Evolutionary conservation across 2,888 invertebrate species (phyloP).

Genomic region (Linnaemya tessellans): DNA sequence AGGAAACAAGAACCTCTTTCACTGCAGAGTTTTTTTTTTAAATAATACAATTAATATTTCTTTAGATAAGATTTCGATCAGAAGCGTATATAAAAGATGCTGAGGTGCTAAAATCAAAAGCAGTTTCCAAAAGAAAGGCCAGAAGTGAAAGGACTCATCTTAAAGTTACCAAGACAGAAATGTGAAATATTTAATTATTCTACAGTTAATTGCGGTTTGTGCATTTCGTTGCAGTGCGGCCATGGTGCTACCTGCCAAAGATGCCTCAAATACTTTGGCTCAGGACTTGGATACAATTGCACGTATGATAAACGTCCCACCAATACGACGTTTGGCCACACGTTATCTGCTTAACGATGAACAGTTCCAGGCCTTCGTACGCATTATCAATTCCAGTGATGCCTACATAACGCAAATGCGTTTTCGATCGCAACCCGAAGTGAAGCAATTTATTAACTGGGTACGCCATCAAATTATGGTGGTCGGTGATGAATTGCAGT

Average conservation of each 20-base stretch:
- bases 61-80: constrained; percentile 25
- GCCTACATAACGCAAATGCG: constrained; percentile 75
- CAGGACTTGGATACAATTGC: constrained; percentile 69
- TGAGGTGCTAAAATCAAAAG: background rate
- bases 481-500: constrained; percentile 73
- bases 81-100: constrained; percentile 28
- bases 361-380: constrained; percentile 80
- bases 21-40: background rate
- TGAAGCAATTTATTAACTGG: constrained; percentile 77
- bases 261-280: constrained; percentile 59
- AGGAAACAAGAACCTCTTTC: background rate
- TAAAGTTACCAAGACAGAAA: background rate
- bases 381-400: constrained; percentile 77
- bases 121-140: constrained; percentile 39
- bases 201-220: constrained; percentile 49
- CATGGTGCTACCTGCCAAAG: constrained; percentile 21
- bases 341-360: constrained; percentile 79
- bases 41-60: background rate
- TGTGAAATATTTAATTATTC: constrained; percentile 43
- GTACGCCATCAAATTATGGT: constrained; percentile 76
- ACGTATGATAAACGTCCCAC: constrained; percentile 69
- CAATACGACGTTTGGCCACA: constrained; percentile 74
- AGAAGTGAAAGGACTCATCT: constrained; percentile 19
- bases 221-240: constrained; percentile 5
- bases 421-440: constrained; percentile 78